Conservation (phyloP, 2,888 invertebrate species). For the Pycnomerus fuliginosus region DNA sequence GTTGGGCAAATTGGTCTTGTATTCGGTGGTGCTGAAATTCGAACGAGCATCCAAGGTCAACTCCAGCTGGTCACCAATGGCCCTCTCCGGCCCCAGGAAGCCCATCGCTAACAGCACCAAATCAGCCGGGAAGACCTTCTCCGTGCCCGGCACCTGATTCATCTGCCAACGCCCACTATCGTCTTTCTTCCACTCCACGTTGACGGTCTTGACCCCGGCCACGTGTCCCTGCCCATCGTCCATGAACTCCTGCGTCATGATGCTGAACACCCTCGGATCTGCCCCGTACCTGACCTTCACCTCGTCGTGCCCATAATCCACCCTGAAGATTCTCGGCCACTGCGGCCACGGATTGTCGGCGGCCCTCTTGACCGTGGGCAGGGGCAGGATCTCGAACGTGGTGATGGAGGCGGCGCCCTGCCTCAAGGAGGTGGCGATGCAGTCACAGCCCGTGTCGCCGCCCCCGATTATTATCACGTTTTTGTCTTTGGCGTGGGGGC, state of each 20-base stretch:
- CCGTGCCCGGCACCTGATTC: constrained; percentile 79
- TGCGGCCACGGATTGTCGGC: constrained; percentile 98
- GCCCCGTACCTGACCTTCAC: constrained; percentile 83
- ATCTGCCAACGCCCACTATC: constrained; percentile 92
- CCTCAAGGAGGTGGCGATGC: constrained; percentile 94
- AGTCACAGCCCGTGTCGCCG: constrained; percentile 91
- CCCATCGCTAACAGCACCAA: constrained; percentile 97
- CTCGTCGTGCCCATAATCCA: constrained; percentile 99
- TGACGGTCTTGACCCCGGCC: constrained; percentile 84
- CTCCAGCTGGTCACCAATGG: constrained; percentile 76
- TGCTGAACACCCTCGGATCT: constrained; percentile 92
- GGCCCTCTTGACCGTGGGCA: constrained; percentile 78
- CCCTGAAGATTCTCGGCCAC: constrained; percentile 93
- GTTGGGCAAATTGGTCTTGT: constrained; percentile 85
- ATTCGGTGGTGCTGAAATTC: constrained; percentile 87
- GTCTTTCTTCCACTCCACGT: constrained; percentile 93
- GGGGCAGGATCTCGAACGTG: constrained; percentile 95
- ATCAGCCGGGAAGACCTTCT: constrained; percentile 81
- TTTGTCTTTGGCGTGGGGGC: constrained; percentile 85
- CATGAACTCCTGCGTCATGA: constrained; percentile 92
- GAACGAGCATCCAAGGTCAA: constrained; percentile 87
- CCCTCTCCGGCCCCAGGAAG: constrained; percentile 93
- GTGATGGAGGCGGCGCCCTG: constrained; percentile 89
- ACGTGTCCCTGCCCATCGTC: constrained; percentile 88
- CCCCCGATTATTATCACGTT: constrained; percentile 91